Percentiles rank a stretch among this genome's conserved stretches.
Evolutionary conservation across 2,888 invertebrate species (phyloP).

Genomic region (Pristionchus entomophagus): DNA sequence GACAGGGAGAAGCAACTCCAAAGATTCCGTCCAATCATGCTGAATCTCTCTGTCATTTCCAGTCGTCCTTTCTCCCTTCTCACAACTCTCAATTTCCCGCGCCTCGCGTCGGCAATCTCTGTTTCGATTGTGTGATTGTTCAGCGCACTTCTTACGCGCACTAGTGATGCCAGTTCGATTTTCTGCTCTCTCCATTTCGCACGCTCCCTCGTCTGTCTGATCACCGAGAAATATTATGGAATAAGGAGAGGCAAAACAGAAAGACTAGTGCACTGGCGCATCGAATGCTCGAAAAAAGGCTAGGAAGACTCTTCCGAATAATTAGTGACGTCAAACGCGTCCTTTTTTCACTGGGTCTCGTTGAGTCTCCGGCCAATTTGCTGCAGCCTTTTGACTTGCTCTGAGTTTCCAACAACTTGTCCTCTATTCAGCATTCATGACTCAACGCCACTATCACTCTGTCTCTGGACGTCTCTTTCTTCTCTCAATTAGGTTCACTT

Average conservation of each 20-base stretch:
- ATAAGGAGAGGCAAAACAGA: neutral
- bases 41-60: constrained; percentile 35
- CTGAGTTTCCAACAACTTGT: neutral
- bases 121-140: constrained; percentile 8
- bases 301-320: too few species aligned
- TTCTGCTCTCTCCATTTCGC: too few species aligned
- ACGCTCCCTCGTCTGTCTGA: too few species aligned
- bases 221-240: too few species aligned
- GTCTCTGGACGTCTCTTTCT: neutral
- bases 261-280: too few species aligned
- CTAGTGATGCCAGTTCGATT: too few species aligned
- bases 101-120: neutral
- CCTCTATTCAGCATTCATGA: neutral
- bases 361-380: neutral
- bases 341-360: neutral
- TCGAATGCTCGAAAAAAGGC: too few species aligned
- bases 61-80: neutral
- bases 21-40: too few species aligned
- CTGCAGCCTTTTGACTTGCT: neutral
- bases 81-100: constrained; percentile 4
- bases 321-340: constrained; percentile 33
- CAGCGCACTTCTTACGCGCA: neutral
- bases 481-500: constrained; percentile 43
- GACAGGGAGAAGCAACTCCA: neutral
- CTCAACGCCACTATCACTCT: constrained; percentile 3